Evolutionary conservation across 2,113 vertebrate species (phyloP).

Genomic region (Ophthalmotilapia sp.): DNA sequence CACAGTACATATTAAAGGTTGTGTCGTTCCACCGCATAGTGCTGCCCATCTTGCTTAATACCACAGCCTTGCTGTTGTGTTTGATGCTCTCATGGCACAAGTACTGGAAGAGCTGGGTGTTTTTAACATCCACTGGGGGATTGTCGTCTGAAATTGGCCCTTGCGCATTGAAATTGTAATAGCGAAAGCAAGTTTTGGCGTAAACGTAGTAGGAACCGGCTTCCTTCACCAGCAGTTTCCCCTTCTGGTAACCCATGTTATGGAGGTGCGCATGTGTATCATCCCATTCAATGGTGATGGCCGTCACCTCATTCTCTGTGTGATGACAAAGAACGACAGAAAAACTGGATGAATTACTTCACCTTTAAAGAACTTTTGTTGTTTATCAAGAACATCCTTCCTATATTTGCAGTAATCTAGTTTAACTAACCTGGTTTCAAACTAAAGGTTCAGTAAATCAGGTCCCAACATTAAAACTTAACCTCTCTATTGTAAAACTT

Average conservation of each 20-base stretch:
- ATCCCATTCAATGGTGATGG: conserved; percentile 79
- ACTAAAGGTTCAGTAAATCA: neutral
- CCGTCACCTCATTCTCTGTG: conserved; percentile 32
- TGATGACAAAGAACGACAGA: neutral
- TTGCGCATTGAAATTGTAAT: conserved; percentile 54
- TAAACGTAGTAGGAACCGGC: conserved; percentile 93
- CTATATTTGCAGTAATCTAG: neutral
- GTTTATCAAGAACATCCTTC: neutral
- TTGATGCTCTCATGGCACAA: conserved; percentile 78
- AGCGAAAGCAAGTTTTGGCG: conserved; percentile 91
- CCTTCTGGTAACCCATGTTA: conserved; percentile 70
- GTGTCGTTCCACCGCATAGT: conserved; percentile 83
- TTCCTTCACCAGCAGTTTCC: conserved; percentile 77
- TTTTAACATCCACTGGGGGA: conserved; percentile 67
- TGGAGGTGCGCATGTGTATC: conserved; percentile 57
- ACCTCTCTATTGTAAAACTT: neutral
- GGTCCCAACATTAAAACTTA: neutral
- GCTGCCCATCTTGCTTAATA: conserved; percentile 87
- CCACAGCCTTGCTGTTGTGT: conserved; percentile 71
- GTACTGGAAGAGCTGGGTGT: conserved; percentile 87
- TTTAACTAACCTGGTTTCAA: neutral
- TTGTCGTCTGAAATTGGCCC: neutral
- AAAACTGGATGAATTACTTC: neutral
- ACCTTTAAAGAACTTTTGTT: neutral
- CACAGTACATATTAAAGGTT: conserved; percentile 90